Base-by-base conservation (phyloP, 2,797 vertebrate species). In the Acrocephalus scirpaceus region DNA sequence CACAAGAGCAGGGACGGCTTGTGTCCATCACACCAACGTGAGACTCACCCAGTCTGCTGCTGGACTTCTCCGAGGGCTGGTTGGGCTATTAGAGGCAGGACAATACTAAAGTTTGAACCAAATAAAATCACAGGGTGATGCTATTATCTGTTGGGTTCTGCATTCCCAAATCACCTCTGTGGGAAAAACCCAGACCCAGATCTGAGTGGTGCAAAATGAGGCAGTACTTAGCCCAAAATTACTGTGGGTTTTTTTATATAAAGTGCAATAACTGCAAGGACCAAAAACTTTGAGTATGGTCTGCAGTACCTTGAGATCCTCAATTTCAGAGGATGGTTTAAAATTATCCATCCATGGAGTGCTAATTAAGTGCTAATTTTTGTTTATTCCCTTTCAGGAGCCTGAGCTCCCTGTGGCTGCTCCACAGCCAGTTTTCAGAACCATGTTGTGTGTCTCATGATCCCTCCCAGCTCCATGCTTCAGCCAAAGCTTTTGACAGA, bases 81-180 rank as follows among this genome's bases (percentile, higher is more conserved):
- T 2, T 48, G 67, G 88, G 86, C 86, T 90, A 32, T 71, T 21
- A 93, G 69, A 87, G 60, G 91, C 61, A 92, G 94, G 91, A 86
- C 69, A 85, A 74, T 13, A 86, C 67, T 65, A 3, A 92, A 70
- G 53, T 81, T 53, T 92, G 90, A 86, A 89, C 61, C 78, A 96
- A 86, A 61, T 34, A 85, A 82, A 65, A 61, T 57, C 79, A 92
- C 36, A 74, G 61, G 58, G 66, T 57, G 40, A 54, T n/a, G 20
- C n/a, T 70, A 48, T 36, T 47, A 70, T 27, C 34, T 92, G 53
- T 15, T 80, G 1, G 62, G 32, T 36, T 88, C 79, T 86, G 66
- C 54, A 69, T 81, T 86, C 84, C 18, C 21, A 47, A 69, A 56
- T 30, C 30, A 54, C 7, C 36, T 72, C 34, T 14, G 27, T 23